These are phyloP conservation scores for Lomographa bimaculata DNA, from an alignment of 2,888 invertebrate species.

Conservation along the genomic window DNA sequence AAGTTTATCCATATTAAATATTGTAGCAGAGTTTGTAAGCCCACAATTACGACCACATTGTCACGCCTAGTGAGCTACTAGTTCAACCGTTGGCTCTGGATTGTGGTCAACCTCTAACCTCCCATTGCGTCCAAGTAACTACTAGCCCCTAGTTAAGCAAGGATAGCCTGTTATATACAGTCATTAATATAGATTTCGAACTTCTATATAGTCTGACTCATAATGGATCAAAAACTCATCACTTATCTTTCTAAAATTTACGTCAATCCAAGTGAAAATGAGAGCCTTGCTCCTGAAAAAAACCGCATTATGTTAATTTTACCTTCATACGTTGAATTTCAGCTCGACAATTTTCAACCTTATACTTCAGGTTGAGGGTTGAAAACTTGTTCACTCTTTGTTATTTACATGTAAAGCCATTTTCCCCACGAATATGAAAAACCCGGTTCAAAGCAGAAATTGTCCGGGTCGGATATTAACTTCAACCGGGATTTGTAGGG, in stretches of 20 bases:
- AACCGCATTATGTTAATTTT: constrained; percentile 26
- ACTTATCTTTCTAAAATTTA: constrained; percentile 24
- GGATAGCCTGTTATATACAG: too few relatives aligned
- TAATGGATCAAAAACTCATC: constrained; percentile 29
- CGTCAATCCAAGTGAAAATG: constrained; percentile 28
- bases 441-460: constrained; percentile 35
- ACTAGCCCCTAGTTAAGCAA: too few relatives aligned
- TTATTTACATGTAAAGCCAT: constrained; percentile 35
- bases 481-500: constrained; percentile 34
- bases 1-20: too few relatives aligned
- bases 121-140: too few relatives aligned
- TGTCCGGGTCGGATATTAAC: constrained; percentile 37
- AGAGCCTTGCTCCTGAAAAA: constrained; percentile 21
- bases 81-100: too few relatives aligned
- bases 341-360: constrained; percentile 6
- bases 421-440: constrained; percentile 29
- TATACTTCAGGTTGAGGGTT: constrained; percentile 9
- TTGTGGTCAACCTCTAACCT: too few relatives aligned
- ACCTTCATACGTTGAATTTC: constrained; percentile 4
- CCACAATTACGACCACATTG: too few relatives aligned
- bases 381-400: constrained; percentile 4
- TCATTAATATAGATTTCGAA: too few relatives aligned
- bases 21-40: too few relatives aligned
- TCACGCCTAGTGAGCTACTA: too few relatives aligned
- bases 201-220: too few relatives aligned